Conservation (phyloP, 2,797 vertebrate genomes). For the Halcyon badia region DNA sequence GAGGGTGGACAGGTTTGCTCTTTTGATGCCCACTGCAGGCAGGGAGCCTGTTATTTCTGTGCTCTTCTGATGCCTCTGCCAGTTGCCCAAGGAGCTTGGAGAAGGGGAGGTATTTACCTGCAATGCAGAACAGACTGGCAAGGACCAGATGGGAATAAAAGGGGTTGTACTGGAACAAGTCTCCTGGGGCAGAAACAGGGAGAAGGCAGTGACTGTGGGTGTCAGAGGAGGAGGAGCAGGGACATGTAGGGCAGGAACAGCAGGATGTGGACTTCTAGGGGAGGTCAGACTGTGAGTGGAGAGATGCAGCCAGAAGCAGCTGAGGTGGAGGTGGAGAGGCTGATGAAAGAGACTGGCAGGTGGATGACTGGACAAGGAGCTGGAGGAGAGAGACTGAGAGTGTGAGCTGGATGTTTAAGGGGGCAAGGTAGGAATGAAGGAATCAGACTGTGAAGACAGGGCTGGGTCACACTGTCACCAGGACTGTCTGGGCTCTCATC, state of each 20-base stretch:
- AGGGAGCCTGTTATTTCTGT: neutral
- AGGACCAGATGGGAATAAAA: neutral
- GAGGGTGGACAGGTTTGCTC: accelerated
- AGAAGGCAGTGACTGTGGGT: neutral
- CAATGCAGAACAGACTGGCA: neutral
- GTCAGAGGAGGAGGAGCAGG: neutral
- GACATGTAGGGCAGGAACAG: neutral
- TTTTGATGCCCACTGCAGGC: neutral
- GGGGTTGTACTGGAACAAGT: neutral
- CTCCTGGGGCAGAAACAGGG: neutral
- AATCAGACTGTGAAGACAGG: neutral
- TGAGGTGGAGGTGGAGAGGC: neutral
- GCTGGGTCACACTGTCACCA: neutral
- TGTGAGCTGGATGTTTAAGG: neutral
- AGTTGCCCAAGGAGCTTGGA: neutral
- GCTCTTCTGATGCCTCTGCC: neutral
- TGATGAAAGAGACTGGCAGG: neutral
- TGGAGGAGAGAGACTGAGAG: neutral
- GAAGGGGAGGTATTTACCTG: neutral
- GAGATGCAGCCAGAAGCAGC: neutral
- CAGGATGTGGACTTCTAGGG: neutral
- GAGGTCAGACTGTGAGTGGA: neutral
- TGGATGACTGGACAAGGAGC: neutral
- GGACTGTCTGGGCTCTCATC: neutral
- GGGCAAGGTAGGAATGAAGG: neutral